Percentiles rank a stretch among this genome's conserved stretches.
phyloP scores from a whole-genome alignment of 23 tunicate genomes.

The Oikopleura vanhoeffeni region DNA sequence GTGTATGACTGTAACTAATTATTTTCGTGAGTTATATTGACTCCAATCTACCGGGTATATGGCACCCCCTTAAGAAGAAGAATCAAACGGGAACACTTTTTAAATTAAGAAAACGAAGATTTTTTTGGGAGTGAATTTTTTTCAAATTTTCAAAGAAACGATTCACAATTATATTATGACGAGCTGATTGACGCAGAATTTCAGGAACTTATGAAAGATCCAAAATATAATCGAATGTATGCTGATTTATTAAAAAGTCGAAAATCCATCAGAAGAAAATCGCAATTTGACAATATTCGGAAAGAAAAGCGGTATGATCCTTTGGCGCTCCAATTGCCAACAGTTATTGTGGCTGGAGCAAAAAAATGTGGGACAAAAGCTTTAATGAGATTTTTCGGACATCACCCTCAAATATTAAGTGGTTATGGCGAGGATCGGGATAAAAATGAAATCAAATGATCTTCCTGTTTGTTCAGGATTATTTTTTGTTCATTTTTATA shows the following conservation, averaged over 20 bases:
- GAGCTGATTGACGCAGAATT: too few relatives aligned
- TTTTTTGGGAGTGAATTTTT: too few relatives aligned
- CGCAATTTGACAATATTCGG: neutral
- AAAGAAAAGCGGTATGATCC: neutral
- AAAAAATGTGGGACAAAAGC: constrained; percentile 14
- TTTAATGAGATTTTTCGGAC: constrained; percentile 2
- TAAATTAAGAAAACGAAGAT: too few relatives aligned
- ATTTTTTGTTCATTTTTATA: neutral
- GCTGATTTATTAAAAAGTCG: neutral
- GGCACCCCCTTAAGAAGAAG: too few relatives aligned
- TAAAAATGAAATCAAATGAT: neutral
- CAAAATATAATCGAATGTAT: neutral
- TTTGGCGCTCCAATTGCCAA: neutral
- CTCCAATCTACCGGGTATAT: too few relatives aligned
- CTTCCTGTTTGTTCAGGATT: too few relatives aligned
- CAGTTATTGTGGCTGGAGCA: neutral
- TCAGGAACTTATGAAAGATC: neutral
- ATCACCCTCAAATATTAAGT: constrained; percentile 2
- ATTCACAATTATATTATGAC: too few relatives aligned
- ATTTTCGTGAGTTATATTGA: too few relatives aligned
- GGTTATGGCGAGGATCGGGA: neutral
- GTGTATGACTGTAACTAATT: too few relatives aligned
- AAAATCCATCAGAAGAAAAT: neutral
- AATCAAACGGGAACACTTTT: too few relatives aligned
- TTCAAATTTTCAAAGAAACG: too few relatives aligned